Evolutionary conservation across 2,113 vertebrate species (phyloP), one percentile per base, ranked within the genome.

Genomic region (Fulmarus glacialis): DNA sequence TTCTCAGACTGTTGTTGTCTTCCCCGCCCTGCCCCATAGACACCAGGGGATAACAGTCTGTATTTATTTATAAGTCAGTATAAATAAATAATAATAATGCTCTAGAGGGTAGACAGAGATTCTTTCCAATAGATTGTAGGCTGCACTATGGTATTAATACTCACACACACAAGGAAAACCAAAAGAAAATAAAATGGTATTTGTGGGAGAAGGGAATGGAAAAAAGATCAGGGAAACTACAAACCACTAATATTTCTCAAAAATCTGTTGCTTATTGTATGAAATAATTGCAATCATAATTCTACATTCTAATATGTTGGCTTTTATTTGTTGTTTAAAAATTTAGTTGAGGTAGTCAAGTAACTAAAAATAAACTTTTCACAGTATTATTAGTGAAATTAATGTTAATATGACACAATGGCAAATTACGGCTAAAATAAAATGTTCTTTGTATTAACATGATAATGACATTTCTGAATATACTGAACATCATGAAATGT

Each of bases 101-200:
- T 78, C 52, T 17, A 10, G 95, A 62, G 21, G 18, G 15, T 52
- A 96, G 83, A 87, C 73, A 93, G 47, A 73, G 22, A 82, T 62
- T 96, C 93, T 90, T 97, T 96, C 43, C 59, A 93, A 91, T 84
- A 95, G 68, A 95, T 89, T 97, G 56, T 74, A 96, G 87, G 30
- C 87, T 97, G 27, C 55, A 88, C 66, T 94, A 26, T 20, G 64
- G 68, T 64, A 87, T 71, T 93, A 62, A 60, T 52, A 43, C 18
- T 53, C 34, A 47, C 6, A 66, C 13, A 22, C 1, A 32, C 15
- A 50, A 30, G 8, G 6, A 15, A 50, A 64, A 55, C 2, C 2
- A 36, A 42, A 63, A 36, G 2, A 66, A 70, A 80, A 64, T 18
- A 22, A 56, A 66, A 42, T 3, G 1, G 2, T 66, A 17, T 64